Evolutionary conservation across 2,888 invertebrate species (phyloP).

Genomic region (Eupithecia pulchellata): DNA sequence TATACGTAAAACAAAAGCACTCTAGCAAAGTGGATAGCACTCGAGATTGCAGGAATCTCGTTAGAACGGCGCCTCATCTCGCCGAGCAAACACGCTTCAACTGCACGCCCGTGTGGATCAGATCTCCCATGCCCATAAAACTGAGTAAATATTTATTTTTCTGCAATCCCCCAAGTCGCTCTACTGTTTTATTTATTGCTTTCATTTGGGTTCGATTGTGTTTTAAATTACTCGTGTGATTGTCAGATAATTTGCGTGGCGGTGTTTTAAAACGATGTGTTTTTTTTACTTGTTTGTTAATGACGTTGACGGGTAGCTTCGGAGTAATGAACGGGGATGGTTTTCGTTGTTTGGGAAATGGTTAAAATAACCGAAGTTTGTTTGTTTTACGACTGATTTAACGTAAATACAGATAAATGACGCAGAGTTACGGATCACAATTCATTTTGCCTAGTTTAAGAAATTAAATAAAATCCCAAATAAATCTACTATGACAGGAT

Average conservation of each 20-base stretch:
- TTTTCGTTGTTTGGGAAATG: slow-evolving; percentile 25
- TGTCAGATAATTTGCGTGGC: slow-evolving; percentile 63
- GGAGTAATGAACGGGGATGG: slow-evolving; percentile 26
- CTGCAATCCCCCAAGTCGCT: slow-evolving; percentile 52
- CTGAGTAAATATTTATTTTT: slow-evolving; percentile 59
- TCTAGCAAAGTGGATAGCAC: slow-evolving; percentile 34
- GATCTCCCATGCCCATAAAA: slow-evolving; percentile 44
- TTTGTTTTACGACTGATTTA: slow-evolving; percentile 5
- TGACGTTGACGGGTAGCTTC: slow-evolving; percentile 18
- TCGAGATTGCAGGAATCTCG: slow-evolving; percentile 33
- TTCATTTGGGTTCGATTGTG: slow-evolving; percentile 65
- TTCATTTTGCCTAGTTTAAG: too few species aligned
- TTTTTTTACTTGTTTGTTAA: slow-evolving; percentile 37
- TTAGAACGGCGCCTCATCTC: slow-evolving; percentile 45
- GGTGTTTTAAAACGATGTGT: slow-evolving; percentile 48
- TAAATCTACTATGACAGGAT: too few species aligned
- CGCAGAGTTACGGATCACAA: not conserved
- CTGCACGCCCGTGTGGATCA: slow-evolving; percentile 30
- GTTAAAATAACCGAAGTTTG: slow-evolving; percentile 3
- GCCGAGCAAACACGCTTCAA: slow-evolving; percentile 45
- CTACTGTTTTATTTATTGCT: slow-evolving; percentile 65
- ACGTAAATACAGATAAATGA: not conserved
- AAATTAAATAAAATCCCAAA: too few species aligned
- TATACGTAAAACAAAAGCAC: slow-evolving; percentile 28
- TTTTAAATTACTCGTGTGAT: slow-evolving; percentile 70